phyloP scores from a whole-genome alignment of 2,797 vertebrate genomes.

The Pangasius larnaudii region DNA sequence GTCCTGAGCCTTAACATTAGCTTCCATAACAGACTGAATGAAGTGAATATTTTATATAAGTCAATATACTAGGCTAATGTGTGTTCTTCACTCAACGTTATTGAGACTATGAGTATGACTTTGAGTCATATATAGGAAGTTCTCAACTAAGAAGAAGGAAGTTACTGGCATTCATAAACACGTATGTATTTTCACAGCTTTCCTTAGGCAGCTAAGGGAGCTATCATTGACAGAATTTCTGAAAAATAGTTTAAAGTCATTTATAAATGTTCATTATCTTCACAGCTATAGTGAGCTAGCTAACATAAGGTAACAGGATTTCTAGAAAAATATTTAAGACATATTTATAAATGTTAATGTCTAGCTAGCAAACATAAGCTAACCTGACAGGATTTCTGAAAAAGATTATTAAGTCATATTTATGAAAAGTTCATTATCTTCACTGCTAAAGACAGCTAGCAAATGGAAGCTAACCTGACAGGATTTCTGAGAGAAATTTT shows the following conservation, averaged over 20 bases:
- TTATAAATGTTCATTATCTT: background rate
- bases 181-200: background rate
- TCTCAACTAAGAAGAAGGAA: background rate
- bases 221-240: background rate
- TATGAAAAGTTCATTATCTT: background rate
- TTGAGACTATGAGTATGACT: background rate
- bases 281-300: background rate
- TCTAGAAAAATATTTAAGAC: background rate
- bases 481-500: background rate
- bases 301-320: background rate
- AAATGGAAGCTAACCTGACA: background rate
- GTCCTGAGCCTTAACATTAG: background rate
- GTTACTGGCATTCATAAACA: background rate
- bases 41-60: background rate
- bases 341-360: background rate
- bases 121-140: background rate
- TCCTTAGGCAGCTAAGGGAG: background rate
- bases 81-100: background rate
- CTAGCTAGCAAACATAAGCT: background rate
- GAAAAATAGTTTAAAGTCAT: background rate
- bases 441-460: background rate
- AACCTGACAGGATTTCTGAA: background rate
- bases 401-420: background rate
- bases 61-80: background rate
- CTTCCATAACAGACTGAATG: background rate